phyloP scores from a whole-genome alignment of 2,797 vertebrate genomes.

The Gambusia yucatana region DNA sequence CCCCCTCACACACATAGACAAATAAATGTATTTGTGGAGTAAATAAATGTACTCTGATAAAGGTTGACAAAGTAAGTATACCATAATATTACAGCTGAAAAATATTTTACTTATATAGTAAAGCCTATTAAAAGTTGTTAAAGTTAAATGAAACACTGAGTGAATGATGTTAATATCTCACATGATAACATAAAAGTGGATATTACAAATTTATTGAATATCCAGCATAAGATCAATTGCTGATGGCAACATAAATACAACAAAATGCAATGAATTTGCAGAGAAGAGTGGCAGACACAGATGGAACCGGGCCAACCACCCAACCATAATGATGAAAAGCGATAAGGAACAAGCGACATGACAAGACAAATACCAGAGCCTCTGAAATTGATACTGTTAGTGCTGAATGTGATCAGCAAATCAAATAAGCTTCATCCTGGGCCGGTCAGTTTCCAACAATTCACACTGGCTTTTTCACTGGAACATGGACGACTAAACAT shows the following conservation, averaged over 20 bases:
- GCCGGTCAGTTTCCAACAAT: neutral
- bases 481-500: neutral
- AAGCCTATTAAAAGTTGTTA: too few species aligned
- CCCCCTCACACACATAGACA: too few species aligned
- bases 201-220: conserved; percentile 1
- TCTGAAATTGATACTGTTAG: neutral
- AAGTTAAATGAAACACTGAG: neutral
- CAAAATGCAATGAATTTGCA: conserved; percentile 48
- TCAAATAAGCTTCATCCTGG: conserved; percentile 2
- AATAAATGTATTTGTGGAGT: too few species aligned
- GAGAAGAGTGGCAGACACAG: conserved; percentile 2
- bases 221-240: conserved; percentile 14
- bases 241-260: conserved; percentile 36
- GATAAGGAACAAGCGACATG: conserved; percentile 47
- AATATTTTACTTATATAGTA: too few species aligned
- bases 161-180: conserved; percentile 6
- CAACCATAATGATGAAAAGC: conserved; percentile 31
- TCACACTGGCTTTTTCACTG: neutral
- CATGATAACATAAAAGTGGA: neutral
- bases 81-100: too few species aligned
- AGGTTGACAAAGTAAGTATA: too few species aligned
- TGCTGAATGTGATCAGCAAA: conserved; percentile 4
- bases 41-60: too few species aligned
- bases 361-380: conserved; percentile 64
- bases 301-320: neutral